Base-by-base conservation (phyloP, 2,888 invertebrate species). In the Tetragonisca angustula region DNA sequence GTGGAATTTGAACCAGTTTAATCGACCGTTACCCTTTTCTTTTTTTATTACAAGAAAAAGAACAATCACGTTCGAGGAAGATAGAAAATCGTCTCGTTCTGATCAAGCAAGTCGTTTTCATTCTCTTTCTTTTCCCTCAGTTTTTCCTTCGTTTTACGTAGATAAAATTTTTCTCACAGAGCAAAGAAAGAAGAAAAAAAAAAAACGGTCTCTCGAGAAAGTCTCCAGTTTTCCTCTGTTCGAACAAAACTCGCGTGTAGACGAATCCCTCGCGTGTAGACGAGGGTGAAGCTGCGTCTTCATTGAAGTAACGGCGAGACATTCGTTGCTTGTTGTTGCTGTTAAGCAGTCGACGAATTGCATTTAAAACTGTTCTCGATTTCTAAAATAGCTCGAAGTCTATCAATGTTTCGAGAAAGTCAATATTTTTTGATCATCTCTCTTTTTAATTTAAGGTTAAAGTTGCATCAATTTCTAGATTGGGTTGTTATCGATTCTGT, bases 171-270 rank as follows among this genome's bases (percentile, higher is more conserved):
- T n/a, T 64, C 43, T 15, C 27, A 4, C 27, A 3, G n/a, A 65
- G 43, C n/a, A 62, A 43, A 74, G 24, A 52, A 17, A 52, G 43
- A 52, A 52, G 17, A 52, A 50, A 50, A 6, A 17, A 6, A 17
- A 0, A 56, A 64, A 32, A 21, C 64, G 19, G 13, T 64, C 73
- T 49, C 19, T 76, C 77, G 77, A 71, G 78, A 80, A 77, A 80
- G 80, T 80, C 80, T 80, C 80, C 70, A 19, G 24, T 77, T 70
- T 65, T 50, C 17, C 80, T 56, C 56, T n/a, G 49, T 76, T 77
- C 54, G 54, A 24, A 49, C 76, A 13, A 64, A 32, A 64, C 64
- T 64, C 32, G 27, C 36, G 62, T 21, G 19, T 4, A 32, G 32
- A 27, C 27, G 27, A 19, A 62, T 32, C 62, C 21, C 64, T 64